Evolutionary conservation across 53 echinoderm and acorn worm genomes (phyloP).

Genomic region (Actinopyga echinites): DNA sequence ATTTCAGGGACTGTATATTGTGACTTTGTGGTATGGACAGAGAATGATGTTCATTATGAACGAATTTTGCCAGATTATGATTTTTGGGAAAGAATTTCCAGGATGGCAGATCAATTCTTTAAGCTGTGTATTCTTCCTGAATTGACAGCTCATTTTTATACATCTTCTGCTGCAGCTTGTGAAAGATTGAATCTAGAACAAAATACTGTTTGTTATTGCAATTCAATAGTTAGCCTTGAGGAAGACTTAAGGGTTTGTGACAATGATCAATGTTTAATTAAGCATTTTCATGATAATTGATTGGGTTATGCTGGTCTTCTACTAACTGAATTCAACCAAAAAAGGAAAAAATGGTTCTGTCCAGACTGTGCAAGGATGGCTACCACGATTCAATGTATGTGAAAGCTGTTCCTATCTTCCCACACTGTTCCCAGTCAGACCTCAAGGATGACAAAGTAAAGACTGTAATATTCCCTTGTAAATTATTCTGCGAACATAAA

Average conservation of each 20-base stretch:
- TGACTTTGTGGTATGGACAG: conserved; percentile 45
- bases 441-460: too few relatives aligned
- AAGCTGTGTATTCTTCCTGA: conserved; percentile 4
- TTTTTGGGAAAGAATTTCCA: background rate
- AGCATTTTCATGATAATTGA: too few relatives aligned
- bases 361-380: background rate
- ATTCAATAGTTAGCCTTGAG: background rate
- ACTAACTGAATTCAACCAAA: too few relatives aligned
- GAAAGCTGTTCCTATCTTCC: too few relatives aligned
- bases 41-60: background rate
- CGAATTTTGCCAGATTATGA: conserved; percentile 5
- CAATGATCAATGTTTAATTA: too few relatives aligned
- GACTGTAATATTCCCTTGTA: too few relatives aligned
- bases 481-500: too few relatives aligned
- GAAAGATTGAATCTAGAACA: background rate
- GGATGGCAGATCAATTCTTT: background rate
- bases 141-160: conserved; percentile 3
- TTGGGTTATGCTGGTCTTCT: too few relatives aligned
- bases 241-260: background rate
- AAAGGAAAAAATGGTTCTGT: too few relatives aligned
- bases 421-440: too few relatives aligned
- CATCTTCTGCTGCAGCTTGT: background rate
- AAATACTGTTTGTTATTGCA: background rate
- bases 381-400: too few relatives aligned
- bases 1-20: background rate